These are phyloP conservation scores for Trissolcus japonicus DNA, from an alignment of 2,888 invertebrate genomes.

Conservation along the genomic window DNA sequence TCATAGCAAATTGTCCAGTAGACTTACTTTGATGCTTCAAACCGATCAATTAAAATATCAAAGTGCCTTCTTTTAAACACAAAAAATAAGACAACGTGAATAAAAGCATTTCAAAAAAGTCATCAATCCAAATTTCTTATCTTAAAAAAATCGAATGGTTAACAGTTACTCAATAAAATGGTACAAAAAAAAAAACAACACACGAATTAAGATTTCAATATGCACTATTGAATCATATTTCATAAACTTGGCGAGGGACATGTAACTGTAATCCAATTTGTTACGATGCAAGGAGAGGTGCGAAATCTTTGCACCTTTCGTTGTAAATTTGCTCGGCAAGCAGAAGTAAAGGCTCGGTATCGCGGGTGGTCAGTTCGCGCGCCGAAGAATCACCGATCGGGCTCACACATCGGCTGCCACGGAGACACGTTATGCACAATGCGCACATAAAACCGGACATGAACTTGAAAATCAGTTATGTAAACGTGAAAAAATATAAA, in stretches of 20 bases:
- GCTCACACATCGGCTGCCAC: slow-evolving; percentile 68
- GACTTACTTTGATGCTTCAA: no score
- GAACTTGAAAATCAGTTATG: slow-evolving; percentile 55
- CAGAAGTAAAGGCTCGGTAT: slow-evolving; percentile 66
- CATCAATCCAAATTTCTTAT: no score
- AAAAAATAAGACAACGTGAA: no score
- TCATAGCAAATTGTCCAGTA: slow-evolving; percentile 8
- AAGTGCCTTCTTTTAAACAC: no score
- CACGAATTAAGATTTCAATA: slow-evolving; percentile 31
- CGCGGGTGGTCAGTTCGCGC: slow-evolving; percentile 72
- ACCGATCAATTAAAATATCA: no score
- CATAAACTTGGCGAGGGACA: slow-evolving; percentile 43
- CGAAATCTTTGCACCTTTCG: slow-evolving; percentile 58
- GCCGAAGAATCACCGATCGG: slow-evolving; percentile 69
- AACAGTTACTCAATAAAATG: not conserved
- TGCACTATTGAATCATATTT: slow-evolving; percentile 29
- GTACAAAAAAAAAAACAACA: not conserved
- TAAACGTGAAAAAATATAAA: slow-evolving; percentile 52
- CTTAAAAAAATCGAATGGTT: no score
- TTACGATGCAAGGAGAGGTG: slow-evolving; percentile 54
- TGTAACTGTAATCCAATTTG: slow-evolving; percentile 60
- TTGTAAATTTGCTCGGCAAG: slow-evolving; percentile 64
- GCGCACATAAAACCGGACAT: slow-evolving; percentile 51
- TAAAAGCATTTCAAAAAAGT: no score
- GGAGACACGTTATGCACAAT: slow-evolving; percentile 72